Conservation (phyloP, 1,140 invertebrate species). For the Archivesica marissinica region DNA sequence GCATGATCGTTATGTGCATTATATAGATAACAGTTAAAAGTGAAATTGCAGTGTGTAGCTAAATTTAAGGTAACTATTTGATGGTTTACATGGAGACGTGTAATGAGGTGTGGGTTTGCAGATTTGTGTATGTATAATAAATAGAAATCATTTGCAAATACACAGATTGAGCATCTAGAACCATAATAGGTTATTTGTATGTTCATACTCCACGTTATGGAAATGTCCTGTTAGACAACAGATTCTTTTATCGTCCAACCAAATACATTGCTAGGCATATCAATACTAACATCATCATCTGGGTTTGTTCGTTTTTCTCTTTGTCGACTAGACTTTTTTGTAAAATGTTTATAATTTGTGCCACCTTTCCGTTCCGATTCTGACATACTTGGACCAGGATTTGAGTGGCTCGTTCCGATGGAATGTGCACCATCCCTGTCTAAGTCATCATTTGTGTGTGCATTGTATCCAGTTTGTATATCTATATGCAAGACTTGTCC, state of each 20-base stretch:
- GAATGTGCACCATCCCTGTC: background rate
- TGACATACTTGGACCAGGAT: background rate
- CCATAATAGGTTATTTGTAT: too few relatives aligned
- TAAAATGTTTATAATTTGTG: background rate
- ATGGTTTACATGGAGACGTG: too few relatives aligned
- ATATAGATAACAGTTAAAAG: too few relatives aligned
- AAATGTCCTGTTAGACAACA: slow-evolving; percentile 17
- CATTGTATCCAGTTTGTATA: background rate
- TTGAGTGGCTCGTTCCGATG: background rate
- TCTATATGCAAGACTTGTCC: slow-evolving; percentile 4
- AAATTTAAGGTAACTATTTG: too few relatives aligned
- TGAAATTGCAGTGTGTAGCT: too few relatives aligned
- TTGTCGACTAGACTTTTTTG: background rate
- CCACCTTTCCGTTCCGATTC: background rate
- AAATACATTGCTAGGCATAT: background rate
- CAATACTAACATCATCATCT: slow-evolving; percentile 14
- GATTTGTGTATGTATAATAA: too few relatives aligned
- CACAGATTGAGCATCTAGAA: too few relatives aligned
- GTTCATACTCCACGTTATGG: too few relatives aligned
- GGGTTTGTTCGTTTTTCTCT: background rate
- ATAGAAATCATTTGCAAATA: too few relatives aligned
- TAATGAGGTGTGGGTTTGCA: too few relatives aligned
- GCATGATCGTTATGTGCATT: too few relatives aligned
- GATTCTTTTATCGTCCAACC: slow-evolving; percentile 18
- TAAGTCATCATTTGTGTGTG: background rate